Conservation (phyloP, 2,888 invertebrate genomes). For the Mechanitis mazaeus region DNA sequence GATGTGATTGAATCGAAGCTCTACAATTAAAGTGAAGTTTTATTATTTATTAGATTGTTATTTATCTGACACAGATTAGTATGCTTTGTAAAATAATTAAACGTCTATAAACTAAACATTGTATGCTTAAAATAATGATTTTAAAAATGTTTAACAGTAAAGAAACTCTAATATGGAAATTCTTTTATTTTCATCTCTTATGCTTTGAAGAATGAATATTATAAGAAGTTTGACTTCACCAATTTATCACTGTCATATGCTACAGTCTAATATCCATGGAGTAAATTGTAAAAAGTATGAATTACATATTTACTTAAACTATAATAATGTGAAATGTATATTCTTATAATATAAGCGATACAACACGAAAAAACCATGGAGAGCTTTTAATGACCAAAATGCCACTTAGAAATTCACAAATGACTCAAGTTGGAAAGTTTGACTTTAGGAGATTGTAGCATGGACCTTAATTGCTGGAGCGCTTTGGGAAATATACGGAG, state of each 20-base stretch:
- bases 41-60: not conserved
- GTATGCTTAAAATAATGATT: not conserved
- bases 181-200: not conserved
- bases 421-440: constrained; percentile 16
- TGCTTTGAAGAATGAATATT: not conserved
- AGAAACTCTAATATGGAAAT: not conserved
- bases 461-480: constrained; percentile 20
- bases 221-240: not conserved
- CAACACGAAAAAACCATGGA: constrained; percentile 9
- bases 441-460: constrained; percentile 15
- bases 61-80: not conserved
- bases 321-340: not conserved
- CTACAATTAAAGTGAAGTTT: not conserved
- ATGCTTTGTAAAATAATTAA: not conserved
- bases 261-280: not conserved
- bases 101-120: not conserved
- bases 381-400: constrained; percentile 17
- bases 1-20: constrained; percentile 9
- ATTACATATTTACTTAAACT: too few relatives aligned
- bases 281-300: too few relatives aligned
- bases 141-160: not conserved
- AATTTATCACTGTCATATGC: constrained; percentile 2
- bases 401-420: constrained; percentile 20
- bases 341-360: not conserved
- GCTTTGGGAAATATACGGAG: constrained; percentile 19